Evolutionary conservation across 2,797 vertebrate species (phyloP), one percentile per base, ranked within the genome.

Genomic region (Danio tinwini): DNA sequence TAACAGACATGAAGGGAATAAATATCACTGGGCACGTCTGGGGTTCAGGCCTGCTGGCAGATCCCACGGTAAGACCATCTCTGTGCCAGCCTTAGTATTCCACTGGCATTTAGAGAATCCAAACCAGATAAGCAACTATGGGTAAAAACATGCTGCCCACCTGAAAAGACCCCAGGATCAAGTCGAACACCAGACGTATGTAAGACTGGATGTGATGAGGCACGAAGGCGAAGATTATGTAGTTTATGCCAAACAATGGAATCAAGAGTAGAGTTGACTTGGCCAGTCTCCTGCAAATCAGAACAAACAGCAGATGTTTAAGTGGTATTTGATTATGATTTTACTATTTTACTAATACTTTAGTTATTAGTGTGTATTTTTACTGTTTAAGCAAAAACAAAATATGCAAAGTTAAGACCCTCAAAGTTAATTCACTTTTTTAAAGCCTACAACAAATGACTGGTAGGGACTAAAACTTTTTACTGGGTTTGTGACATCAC

Each of bases 241-340:
- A 99, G 89, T 99, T 98, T 44, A 96, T 94, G 37, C 98, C 98
- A 81, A 98, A 99, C 39, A 99, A 94, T 16, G 98, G 98, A 74
- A 99, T 99, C 88, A 99, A 87, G 85, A 99, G 91, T 62, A 99
- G 88, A 0, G 98, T 99, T 59, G 98, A 99, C 90, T 98, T 99
- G 61, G 97, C 94, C 87, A 99, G 91, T 86, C 97, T 95, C 95
- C 98, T 99, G 88, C 82, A 69, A 76, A 79, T 49, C 1, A 67
- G 13, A 75, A 59, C 14, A 45, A 21, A 72, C 39, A 5, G 12
- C 11, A 55, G 11, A 56, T 6, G 19, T 61, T 53, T 29, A 29
- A 29, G 29, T 1, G 29, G 3, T 29, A 29, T 29, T 3, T 29
- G 29, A 29, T 29, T 29, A 1, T 29, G 1, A 29, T 29, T 29